Base-by-base conservation (phyloP, 2,113 vertebrate species). In the Plotosus lineatus region DNA sequence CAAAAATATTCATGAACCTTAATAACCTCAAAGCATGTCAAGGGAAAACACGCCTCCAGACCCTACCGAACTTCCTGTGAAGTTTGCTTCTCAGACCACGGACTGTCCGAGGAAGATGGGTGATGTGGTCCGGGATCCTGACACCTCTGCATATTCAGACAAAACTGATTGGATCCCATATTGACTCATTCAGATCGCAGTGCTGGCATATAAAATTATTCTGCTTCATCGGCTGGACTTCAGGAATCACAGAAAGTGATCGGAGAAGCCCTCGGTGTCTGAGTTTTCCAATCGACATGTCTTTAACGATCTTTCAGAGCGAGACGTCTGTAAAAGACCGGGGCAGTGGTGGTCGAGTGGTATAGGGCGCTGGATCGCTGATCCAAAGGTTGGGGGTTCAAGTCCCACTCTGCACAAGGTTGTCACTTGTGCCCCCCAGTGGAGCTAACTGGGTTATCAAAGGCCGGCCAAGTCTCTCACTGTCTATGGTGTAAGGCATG, bases 1-100 rank as follows among this genome's bases (percentile, higher is more conserved):
- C 21, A 65, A 90, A n/a, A 92, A 92, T 92, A 93, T 94, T 93
- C 88, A 92, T 92, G 85, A 53, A 3, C 26, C 66, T 77, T 74
- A 48, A 77, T 77, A 31, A 46, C 61, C 61, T 77, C 56, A 33
- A 33, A 73, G 69, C 17, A 23, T 23, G 46, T 33, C 46, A 1
- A 36, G 69, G 69, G 46, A 73, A 72, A 73, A 48, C 9, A 1
- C 12, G 36, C 40, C 63, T 40, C 4, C 42, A 11, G 10, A 9
- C 69, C 28, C 28, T 17, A 36, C 4, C 1, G 9, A 50, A 72
- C 26, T 72, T 50, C 46, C 46, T 73, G 65, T 28, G 40, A 26
- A 44, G 7, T 14, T 23, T 26, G 28, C 1, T 3, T 7, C 44
- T 48, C 26, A 9, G 46, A 51, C 26, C 26, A 3, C 28, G 17